These are phyloP conservation scores for Catharus minimus DNA, from an alignment of 2,113 vertebrate genomes.

Conservation along the genomic window DNA sequence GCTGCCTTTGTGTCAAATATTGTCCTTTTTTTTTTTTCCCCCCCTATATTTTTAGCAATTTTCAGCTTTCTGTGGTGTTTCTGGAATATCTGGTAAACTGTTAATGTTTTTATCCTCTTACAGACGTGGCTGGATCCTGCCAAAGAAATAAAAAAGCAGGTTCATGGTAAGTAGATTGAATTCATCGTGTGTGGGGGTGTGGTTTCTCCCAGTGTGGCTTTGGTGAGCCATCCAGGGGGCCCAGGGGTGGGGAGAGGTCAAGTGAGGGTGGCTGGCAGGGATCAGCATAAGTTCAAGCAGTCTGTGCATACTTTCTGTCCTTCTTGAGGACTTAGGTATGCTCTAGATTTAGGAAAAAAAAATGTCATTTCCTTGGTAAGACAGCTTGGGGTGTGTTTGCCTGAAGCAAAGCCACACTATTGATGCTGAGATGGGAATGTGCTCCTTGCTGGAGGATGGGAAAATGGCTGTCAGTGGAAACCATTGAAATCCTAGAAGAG, in stretches of 20 bases:
- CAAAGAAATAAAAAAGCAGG: constrained; percentile 94
- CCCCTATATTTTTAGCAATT: not conserved
- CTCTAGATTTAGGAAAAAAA: not conserved
- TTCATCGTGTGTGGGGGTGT: not conserved
- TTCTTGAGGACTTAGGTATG: not conserved
- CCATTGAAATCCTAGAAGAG: not conserved
- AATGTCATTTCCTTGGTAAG: not conserved
- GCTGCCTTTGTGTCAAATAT: not conserved
- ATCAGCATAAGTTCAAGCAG: not conserved
- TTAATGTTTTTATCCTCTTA: constrained; percentile 67
- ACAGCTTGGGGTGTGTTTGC: not conserved
- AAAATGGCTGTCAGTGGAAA: not conserved
- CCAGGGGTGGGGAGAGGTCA: not conserved
- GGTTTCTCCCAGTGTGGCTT: not conserved
- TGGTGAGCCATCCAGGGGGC: not conserved
- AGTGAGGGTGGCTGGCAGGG: not conserved
- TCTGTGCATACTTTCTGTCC: not conserved
- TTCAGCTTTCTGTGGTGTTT: constrained; percentile 14
- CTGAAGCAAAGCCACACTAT: rapidly evolving
- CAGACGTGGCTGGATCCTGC: constrained; percentile 93
- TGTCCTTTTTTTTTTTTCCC: not conserved
- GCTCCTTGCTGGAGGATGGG: not conserved
- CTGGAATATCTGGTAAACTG: constrained; percentile 37
- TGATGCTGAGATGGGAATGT: not conserved
- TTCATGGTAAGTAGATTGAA: constrained; percentile 81